Conservation (phyloP, 2,113 vertebrate species). For the Tupaia tana region DNA sequence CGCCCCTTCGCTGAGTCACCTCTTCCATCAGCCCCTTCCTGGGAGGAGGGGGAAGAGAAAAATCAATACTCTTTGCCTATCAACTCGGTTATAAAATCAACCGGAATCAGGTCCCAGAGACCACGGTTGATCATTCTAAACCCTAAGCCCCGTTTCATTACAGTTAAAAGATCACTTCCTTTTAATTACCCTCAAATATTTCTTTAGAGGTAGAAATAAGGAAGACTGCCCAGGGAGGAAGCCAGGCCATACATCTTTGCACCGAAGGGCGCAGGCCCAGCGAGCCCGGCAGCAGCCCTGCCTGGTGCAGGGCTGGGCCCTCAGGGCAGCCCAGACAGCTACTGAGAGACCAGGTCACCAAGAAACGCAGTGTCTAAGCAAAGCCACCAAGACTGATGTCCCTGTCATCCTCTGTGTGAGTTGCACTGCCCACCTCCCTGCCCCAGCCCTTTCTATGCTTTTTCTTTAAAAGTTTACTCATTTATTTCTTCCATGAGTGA, state of each 20-base stretch:
- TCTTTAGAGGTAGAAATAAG: not conserved
- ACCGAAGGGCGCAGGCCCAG: not conserved
- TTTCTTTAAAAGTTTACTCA: no score
- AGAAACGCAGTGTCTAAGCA: not conserved
- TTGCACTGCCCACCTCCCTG: not conserved
- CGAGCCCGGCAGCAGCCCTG: not conserved
- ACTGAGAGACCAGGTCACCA: not conserved
- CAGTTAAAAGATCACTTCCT: conserved; percentile 38
- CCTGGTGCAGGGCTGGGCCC: not conserved
- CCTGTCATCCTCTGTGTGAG: not conserved
- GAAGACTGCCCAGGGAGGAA: not conserved
- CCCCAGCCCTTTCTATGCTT: not conserved
- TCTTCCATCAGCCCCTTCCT: not conserved
- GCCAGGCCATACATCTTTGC: not conserved
- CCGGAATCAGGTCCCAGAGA: not conserved
- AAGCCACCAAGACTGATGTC: not conserved
- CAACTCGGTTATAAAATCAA: conserved; percentile 59
- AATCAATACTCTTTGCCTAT: conserved; percentile 63
- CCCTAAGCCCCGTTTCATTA: conserved; percentile 47
- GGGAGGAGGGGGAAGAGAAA: not conserved
- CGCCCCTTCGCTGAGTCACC: conserved; percentile 49
- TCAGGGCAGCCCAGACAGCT: not conserved
- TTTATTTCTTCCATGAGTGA: no score
- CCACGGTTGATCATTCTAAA: not conserved
- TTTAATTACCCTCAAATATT: conserved; percentile 62